phyloP scores from a whole-genome alignment of 2,797 vertebrate species.

The Diplodus puntazzo region DNA sequence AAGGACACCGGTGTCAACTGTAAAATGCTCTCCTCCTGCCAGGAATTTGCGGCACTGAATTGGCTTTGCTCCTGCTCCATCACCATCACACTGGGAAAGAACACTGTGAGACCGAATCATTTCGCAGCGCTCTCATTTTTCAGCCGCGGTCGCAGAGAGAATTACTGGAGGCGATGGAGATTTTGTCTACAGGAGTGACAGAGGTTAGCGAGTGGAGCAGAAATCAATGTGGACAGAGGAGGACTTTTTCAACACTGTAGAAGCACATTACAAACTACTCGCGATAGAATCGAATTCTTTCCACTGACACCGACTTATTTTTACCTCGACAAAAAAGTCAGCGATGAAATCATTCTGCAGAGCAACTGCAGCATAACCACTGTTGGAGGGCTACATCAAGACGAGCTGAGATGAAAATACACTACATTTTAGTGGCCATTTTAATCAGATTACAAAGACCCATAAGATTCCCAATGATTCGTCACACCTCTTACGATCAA shows the following conservation, averaged over 20 bases:
- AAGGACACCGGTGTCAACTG: slow-evolving; percentile 44
- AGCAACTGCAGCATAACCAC: neutral
- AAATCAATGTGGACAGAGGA: slow-evolving; percentile 25
- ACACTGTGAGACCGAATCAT: slow-evolving; percentile 4
- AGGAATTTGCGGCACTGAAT: slow-evolving; percentile 47
- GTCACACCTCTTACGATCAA: too few species aligned
- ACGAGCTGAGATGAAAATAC: neutral
- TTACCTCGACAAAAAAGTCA: neutral
- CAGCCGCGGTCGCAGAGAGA: slow-evolving; percentile 12
- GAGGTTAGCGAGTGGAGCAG: slow-evolving; percentile 12
- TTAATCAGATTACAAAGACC: neutral
- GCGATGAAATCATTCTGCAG: neutral
- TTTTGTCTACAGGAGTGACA: slow-evolving; percentile 42
- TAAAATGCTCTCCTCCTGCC: slow-evolving; percentile 49
- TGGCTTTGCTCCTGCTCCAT: slow-evolving; percentile 41
- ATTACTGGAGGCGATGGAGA: slow-evolving; percentile 28
- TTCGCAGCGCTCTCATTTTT: slow-evolving; percentile 34
- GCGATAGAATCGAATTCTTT: neutral
- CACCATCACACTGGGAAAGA: slow-evolving; percentile 32
- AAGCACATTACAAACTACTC: neutral
- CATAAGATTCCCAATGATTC: neutral
- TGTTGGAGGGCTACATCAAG: neutral
- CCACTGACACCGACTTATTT: neutral
- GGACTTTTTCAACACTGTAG: neutral
- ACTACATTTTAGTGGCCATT: too few species aligned